These are phyloP conservation scores for Seira ritae DNA, from an alignment of 2,888 invertebrate species.

Conservation along the genomic window DNA sequence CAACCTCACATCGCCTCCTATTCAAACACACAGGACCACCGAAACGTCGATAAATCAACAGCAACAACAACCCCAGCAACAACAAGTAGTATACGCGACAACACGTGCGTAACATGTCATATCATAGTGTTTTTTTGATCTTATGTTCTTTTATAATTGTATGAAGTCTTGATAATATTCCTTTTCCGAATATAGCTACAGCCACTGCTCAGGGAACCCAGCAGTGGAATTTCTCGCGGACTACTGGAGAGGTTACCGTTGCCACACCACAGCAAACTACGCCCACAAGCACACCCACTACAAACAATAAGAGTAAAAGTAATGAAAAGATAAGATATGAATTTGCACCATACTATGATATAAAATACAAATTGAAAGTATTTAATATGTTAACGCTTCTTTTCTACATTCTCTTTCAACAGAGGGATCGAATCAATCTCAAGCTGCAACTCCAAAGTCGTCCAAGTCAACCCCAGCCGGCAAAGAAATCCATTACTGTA, in stretches of 20 bases:
- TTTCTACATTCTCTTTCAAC: conserved; percentile 2
- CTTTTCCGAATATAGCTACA: conserved; percentile 7
- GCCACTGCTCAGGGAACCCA: conserved; percentile 62
- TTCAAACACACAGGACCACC: conserved; percentile 67
- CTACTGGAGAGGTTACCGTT: conserved; percentile 57
- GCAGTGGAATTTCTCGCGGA: conserved; percentile 60
- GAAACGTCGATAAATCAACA: conserved; percentile 59
- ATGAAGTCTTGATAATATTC: too few relatives aligned
- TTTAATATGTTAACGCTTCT: too few relatives aligned
- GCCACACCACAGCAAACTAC: conserved; percentile 59
- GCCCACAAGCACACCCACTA: conserved; percentile 50
- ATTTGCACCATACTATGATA: background rate
- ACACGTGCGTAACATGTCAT: conserved; percentile 46
- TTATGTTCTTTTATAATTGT: too few relatives aligned
- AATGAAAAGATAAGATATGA: background rate
- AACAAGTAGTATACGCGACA: conserved; percentile 63
- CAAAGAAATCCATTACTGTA: conserved; percentile 68
- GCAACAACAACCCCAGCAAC: conserved; percentile 34
- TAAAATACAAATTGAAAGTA: too few relatives aligned
- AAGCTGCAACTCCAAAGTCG: conserved; percentile 55
- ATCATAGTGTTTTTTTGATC: too few relatives aligned
- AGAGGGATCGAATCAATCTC: conserved; percentile 63
- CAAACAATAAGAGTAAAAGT: conserved; percentile 58
- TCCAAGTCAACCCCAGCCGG: conserved; percentile 57
- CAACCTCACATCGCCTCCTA: conserved; percentile 63